Evolutionary conservation across 2,888 invertebrate species (phyloP).

Genomic region (Macrophya annulata): DNA sequence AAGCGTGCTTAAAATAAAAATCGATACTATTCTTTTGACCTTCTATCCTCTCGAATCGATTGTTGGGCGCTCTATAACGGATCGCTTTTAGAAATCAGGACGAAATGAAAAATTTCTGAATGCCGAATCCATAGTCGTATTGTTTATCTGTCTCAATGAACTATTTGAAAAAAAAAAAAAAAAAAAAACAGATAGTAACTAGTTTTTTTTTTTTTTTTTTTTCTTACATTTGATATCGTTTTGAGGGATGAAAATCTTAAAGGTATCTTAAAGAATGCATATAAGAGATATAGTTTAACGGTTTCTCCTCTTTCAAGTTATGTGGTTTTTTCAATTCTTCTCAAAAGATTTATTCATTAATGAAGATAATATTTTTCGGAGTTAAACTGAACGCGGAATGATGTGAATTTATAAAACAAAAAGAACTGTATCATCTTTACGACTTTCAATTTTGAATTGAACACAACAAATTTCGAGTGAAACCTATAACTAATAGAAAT

Average conservation of each 20-base stretch:
- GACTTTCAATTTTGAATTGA: too few relatives aligned
- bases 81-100: background rate
- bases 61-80: background rate
- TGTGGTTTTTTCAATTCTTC: background rate
- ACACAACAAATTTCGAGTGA: too few relatives aligned
- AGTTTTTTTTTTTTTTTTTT: background rate
- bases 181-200: background rate
- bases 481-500: too few relatives aligned
- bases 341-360: background rate
- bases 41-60: background rate
- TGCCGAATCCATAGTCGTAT: background rate
- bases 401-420: too few relatives aligned
- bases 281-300: background rate
- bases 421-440: too few relatives aligned
- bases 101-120: background rate
- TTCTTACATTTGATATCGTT: background rate
- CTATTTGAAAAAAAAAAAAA: background rate
- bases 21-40: background rate
- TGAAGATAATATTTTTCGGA: background rate
- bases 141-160: background rate
- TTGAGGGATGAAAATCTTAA: background rate
- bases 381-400: background rate
- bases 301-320: background rate
- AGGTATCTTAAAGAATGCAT: background rate
- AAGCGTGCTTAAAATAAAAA: background rate